Evolutionary conservation across 2,888 invertebrate genomes (phyloP).

Genomic region (Acleris cristana): DNA sequence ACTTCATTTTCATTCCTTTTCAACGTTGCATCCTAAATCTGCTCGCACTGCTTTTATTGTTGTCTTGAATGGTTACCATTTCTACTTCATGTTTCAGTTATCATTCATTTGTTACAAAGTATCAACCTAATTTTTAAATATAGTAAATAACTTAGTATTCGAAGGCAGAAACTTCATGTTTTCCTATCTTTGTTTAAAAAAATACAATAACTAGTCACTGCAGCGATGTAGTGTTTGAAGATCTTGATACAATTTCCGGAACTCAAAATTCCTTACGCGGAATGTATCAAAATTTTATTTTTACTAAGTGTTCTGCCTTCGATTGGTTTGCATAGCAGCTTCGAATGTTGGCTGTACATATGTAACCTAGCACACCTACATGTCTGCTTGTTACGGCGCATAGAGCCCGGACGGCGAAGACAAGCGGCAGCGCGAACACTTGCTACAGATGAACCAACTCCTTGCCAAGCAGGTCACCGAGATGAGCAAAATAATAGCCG

Average conservation of each 20-base stretch:
- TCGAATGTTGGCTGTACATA: conserved; percentile 80
- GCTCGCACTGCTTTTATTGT: conserved; percentile 66
- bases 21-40: conserved; percentile 51
- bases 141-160: conserved; percentile 12
- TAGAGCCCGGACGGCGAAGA: conserved; percentile 92
- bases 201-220: too few species aligned
- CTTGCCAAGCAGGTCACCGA: conserved; percentile 97
- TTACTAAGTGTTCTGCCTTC: conserved; percentile 23
- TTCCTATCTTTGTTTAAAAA: too few species aligned
- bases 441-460: conserved; percentile 95
- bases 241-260: too few species aligned
- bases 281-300: too few species aligned
- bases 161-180: conserved; percentile 13
- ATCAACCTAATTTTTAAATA: background rate
- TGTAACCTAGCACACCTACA: conserved; percentile 62
- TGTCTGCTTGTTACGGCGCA: conserved; percentile 63
- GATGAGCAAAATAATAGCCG: conserved; percentile 97
- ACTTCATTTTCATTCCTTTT: conserved; percentile 20
- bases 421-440: conserved; percentile 93
- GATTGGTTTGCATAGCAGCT: conserved; percentile 64
- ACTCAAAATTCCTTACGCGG: too few species aligned
- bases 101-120: background rate
- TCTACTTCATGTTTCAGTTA: conserved; percentile 44
- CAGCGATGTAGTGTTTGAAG: too few species aligned
- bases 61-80: conserved; percentile 51